Conservation (phyloP, 2,888 invertebrate species). For the Urechis unicinctus region DNA sequence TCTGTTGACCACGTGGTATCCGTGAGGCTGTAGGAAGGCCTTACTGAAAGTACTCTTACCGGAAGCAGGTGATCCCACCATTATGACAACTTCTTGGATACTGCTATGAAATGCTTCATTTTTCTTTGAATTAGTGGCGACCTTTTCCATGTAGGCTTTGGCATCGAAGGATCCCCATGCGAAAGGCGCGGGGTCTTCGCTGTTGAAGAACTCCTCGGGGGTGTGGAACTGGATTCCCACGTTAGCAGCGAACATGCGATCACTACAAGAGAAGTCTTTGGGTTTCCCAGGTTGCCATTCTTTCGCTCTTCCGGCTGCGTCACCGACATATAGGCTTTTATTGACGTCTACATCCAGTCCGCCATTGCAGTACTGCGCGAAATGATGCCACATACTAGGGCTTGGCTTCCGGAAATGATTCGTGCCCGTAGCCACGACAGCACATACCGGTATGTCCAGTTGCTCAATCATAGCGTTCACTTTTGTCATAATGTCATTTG, state of each 20-base stretch:
- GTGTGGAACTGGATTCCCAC: conserved; percentile 41
- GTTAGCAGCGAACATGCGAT: conserved; percentile 60
- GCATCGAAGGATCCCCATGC: conserved; percentile 37
- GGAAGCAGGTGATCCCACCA: conserved; percentile 44
- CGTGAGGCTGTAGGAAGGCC: conserved; percentile 33
- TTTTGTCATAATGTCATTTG: conserved; percentile 33
- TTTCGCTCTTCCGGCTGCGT: conserved; percentile 43
- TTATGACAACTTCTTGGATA: conserved; percentile 36
- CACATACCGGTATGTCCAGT: conserved; percentile 34
- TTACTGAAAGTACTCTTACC: conserved; percentile 43
- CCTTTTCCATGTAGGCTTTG: conserved; percentile 7
- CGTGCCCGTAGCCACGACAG: conserved; percentile 40
- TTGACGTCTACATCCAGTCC: conserved; percentile 27
- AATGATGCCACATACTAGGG: conserved; percentile 40
- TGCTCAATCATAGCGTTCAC: conserved; percentile 36
- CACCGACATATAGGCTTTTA: conserved; percentile 42
- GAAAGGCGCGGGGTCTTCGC: conserved; percentile 31
- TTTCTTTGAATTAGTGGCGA: not conserved
- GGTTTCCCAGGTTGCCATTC: conserved; percentile 39
- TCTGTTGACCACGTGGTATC: conserved; percentile 41
- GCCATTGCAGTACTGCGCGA: conserved; percentile 25
- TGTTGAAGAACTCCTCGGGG: conserved; percentile 44
- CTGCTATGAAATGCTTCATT: conserved; percentile 10
- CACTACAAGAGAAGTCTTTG: conserved; percentile 77
- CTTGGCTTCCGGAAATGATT: conserved; percentile 43